Conservation (phyloP, 2,888 invertebrate genomes). For the Macrosoma leucophasiata region DNA sequence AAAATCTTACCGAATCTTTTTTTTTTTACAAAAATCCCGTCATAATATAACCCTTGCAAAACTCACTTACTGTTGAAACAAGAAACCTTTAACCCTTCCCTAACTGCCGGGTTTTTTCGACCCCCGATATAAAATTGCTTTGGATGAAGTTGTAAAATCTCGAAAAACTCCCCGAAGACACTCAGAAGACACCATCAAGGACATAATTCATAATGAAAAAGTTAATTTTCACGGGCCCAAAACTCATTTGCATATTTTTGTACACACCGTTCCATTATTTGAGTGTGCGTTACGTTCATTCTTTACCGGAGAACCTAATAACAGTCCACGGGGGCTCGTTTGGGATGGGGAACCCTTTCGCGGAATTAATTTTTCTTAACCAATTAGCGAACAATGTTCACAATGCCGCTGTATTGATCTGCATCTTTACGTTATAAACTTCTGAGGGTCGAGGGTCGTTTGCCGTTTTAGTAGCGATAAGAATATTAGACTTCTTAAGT, state of each 20-base stretch:
- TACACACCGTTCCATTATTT: conserved; percentile 62
- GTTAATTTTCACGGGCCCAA: conserved; percentile 66
- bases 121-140: conserved; percentile 37
- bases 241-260: conserved; percentile 72
- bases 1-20: background rate
- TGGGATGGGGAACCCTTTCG: conserved; percentile 55
- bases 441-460: too few species aligned
- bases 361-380: conserved; percentile 71
- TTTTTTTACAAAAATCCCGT: background rate
- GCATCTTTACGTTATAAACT: conserved; percentile 25
- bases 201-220: conserved; percentile 76
- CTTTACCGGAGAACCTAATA: conserved; percentile 48
- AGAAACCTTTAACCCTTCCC: conserved; percentile 44
- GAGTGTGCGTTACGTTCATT: conserved; percentile 50
- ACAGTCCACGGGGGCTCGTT: conserved; percentile 59
- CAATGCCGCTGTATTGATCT: conserved; percentile 51
- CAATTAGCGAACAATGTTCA: conserved; percentile 63
- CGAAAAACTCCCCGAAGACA: conserved; percentile 68
- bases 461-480: too few species aligned
- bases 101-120: conserved; percentile 31
- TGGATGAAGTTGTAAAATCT: conserved; percentile 55
- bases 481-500: too few species aligned
- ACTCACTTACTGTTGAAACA: conserved; percentile 2
- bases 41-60: background rate
- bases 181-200: conserved; percentile 59